Conservation (phyloP, 2,113 vertebrate genomes). For the Eudyptes chrysolophus region DNA sequence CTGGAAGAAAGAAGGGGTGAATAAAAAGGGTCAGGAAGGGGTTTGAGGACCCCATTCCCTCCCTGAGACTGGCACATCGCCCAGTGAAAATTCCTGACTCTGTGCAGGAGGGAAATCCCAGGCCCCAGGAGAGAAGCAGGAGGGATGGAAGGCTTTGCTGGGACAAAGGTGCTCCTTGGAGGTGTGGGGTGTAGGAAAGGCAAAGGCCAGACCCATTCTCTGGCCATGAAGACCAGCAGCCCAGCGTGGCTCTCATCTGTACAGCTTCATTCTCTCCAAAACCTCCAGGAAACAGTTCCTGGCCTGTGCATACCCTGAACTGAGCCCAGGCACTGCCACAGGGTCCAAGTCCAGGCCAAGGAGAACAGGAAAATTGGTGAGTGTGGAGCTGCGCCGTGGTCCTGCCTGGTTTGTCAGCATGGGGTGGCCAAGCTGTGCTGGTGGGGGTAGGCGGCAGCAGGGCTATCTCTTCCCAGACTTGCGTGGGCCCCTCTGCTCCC, state of each 20-base stretch:
- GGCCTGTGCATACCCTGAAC: not conserved
- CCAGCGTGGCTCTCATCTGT: accelerated
- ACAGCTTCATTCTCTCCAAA: not conserved
- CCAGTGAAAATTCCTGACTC: not conserved
- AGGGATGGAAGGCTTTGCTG: not conserved
- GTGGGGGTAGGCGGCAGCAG: not conserved
- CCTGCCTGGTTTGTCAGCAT: not conserved
- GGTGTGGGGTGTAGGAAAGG: not conserved
- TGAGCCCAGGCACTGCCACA: not conserved
- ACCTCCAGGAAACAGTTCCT: not conserved
- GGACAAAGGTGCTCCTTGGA: not conserved
- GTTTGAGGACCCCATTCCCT: not conserved
- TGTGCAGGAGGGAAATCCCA: not conserved
- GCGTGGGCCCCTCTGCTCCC: not conserved
- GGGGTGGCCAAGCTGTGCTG: not conserved
- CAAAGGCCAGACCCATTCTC: not conserved
- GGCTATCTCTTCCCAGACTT: not conserved
- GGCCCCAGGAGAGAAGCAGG: not conserved
- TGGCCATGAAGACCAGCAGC: not conserved
- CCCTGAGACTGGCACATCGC: not conserved
- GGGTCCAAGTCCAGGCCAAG: not conserved
- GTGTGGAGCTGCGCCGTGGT: not conserved
- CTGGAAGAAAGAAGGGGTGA: conserved; percentile 50
- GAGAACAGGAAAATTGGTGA: not conserved
- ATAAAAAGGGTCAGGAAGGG: not conserved